Base-by-base conservation (phyloP, 2,113 vertebrate genomes). In the Meriones unguiculatus region DNA sequence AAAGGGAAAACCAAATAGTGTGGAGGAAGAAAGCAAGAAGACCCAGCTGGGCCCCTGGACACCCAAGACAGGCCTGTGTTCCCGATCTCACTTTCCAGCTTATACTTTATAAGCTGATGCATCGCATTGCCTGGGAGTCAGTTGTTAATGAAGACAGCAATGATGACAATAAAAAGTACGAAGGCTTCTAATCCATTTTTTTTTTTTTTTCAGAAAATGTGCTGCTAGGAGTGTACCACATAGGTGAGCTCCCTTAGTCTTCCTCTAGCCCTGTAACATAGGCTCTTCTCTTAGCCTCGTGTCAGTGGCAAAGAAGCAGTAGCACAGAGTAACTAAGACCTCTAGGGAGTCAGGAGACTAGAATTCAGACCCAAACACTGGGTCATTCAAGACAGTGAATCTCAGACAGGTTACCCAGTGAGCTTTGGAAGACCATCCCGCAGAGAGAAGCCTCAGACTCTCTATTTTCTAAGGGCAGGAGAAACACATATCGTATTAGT, bases 11-110 rank as follows among this genome's bases (percentile, higher is more conserved):
- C 73, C 62, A 78, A 69, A 62, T 70, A 73, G 88, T n/a, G 50
- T 92, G 59, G 92, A 91, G 11, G 38, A 82, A 96, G 95, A 96
- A 93, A 97, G 84, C 84, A 0, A 0, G 67, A 95, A 90, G 97
- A 92, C 28, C 1, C 11, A 35, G 11, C 91, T 96, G 93, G 62
- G 72, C n/a, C 65, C 76, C 85, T 46, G 17, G 64, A 87, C 62
- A 52, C 52, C 92, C 75, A 24, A 32, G 65, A 86, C 59, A 86
- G 14, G 41, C 59, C 54, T 93, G 57, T 81, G 88, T 93, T 62
- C 30, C 94, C 96, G 35, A 50, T 86, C 35, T 95, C 11, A 7
- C 9, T 65, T 76, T 70, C 59, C 54, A 50, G 2, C 91, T 69
- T 50, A 72, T 38, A 82, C 46, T 94, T 84, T 76, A 25, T 89